Percentiles rank a stretch among this genome's conserved stretches.
These are phyloP conservation scores for Cantharis flavilabris DNA, from an alignment of 2,888 invertebrate species.

Conservation along the genomic window DNA sequence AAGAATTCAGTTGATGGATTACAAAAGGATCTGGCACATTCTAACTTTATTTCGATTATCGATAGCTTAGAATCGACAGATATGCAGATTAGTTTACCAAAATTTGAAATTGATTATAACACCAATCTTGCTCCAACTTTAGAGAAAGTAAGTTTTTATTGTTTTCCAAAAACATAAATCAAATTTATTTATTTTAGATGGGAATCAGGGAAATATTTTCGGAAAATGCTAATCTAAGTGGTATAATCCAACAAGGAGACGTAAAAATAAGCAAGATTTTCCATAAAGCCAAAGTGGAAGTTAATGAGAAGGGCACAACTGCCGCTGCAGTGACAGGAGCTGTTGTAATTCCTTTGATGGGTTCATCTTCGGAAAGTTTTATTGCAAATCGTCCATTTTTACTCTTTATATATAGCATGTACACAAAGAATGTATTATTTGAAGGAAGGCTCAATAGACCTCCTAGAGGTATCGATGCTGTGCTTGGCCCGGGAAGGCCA, in stretches of 20 bases:
- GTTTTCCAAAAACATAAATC: neutral
- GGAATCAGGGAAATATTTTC: constrained; percentile 63
- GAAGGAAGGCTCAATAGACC: constrained; percentile 58
- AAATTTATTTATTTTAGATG: constrained; percentile 57
- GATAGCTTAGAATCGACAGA: constrained; percentile 57
- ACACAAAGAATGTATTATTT: constrained; percentile 63
- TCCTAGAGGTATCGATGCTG: neutral
- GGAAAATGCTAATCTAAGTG: constrained; percentile 61
- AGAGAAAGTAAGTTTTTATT: constrained; percentile 55
- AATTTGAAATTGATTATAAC: constrained; percentile 63
- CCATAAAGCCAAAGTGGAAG: constrained; percentile 68
- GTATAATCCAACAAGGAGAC: constrained; percentile 56
- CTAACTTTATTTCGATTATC: constrained; percentile 59
- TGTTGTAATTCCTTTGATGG: constrained; percentile 65
- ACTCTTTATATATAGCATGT: constrained; percentile 66
- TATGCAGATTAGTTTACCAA: constrained; percentile 63
- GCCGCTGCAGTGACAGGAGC: constrained; percentile 67
- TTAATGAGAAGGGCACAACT: constrained; percentile 68
- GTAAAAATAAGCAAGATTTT: constrained; percentile 61
- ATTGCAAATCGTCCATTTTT: constrained; percentile 67
- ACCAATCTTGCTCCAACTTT: constrained; percentile 59
- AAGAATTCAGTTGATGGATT: constrained; percentile 58
- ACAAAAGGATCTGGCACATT: constrained; percentile 62
- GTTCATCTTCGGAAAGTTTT: constrained; percentile 57
- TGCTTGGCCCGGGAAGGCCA: neutral